Percentiles rank a stretch among this genome's conserved stretches.
Evolutionary conservation across 2,113 vertebrate species (phyloP).

Genomic region (Phainopepla nitens): DNA sequence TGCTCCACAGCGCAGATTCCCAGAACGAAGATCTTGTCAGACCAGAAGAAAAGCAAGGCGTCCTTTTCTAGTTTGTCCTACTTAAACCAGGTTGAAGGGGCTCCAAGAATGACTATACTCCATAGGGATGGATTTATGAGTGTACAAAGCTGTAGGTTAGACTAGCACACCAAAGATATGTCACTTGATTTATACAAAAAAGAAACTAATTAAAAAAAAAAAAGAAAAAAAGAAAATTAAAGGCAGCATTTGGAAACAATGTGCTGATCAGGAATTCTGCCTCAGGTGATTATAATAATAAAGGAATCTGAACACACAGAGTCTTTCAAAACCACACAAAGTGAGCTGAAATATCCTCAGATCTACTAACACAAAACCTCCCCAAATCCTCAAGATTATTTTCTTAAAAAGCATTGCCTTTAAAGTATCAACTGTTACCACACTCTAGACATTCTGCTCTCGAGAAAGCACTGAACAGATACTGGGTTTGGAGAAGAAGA

Average conservation of each 20-base stretch:
- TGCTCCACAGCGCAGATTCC: background rate
- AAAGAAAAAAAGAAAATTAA: background rate
- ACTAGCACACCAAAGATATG: background rate
- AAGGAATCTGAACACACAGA: background rate
- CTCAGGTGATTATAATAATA: background rate
- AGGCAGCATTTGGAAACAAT: background rate
- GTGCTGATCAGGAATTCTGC: background rate
- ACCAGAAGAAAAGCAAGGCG: background rate
- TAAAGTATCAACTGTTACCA: background rate
- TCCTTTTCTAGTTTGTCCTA: background rate
- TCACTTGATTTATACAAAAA: background rate
- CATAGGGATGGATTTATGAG: background rate
- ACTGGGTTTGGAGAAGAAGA: background rate
- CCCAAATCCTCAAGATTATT: background rate
- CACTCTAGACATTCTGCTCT: background rate
- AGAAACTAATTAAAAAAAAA: background rate
- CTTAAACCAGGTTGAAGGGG: background rate
- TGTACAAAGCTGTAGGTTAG: background rate
- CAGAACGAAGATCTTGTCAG: background rate
- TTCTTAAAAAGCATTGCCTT: background rate
- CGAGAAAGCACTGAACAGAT: background rate
- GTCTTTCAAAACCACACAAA: background rate
- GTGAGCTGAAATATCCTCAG: background rate
- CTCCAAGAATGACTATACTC: background rate
- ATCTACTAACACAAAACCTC: background rate